Evolutionary conservation across 2,113 vertebrate genomes (phyloP).

Genomic region (Sardina pilchardus): DNA sequence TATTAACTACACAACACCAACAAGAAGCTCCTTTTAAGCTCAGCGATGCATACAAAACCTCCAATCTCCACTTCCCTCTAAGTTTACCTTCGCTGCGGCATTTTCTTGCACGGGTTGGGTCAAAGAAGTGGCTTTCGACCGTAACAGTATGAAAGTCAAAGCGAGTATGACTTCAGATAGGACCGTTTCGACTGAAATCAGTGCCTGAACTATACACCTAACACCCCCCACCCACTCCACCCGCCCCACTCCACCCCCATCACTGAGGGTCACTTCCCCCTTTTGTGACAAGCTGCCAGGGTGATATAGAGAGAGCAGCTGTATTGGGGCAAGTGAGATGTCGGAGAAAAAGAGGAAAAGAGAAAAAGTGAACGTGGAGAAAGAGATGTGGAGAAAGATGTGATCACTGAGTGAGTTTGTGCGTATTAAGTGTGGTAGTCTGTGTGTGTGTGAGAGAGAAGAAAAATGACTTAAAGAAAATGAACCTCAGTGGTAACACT

Average conservation of each 20-base stretch:
- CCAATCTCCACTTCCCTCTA: not conserved
- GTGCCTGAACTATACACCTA: not conserved
- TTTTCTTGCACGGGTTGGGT: not conserved
- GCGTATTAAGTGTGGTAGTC: not conserved
- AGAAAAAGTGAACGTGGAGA: too few relatives aligned
- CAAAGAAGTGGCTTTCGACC: not conserved
- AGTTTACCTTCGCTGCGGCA: not conserved
- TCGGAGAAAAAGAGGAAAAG: constrained; percentile 17
- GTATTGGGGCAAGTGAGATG: constrained; percentile 26
- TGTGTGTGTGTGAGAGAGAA: constrained; percentile 12
- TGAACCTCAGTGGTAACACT: constrained; percentile 26
- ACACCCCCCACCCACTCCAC: not conserved
- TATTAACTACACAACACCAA: not conserved
- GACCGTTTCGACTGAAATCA: too few relatives aligned
- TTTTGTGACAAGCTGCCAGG: constrained; percentile 39
- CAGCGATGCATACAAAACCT: not conserved
- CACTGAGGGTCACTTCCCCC: constrained; percentile 8
- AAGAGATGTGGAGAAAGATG: constrained; percentile 32
- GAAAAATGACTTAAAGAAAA: constrained; percentile 29
- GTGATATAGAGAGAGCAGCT: constrained; percentile 69
- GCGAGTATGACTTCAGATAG: not conserved
- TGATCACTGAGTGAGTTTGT: not conserved
- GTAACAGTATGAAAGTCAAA: not conserved
- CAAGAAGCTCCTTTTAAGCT: not conserved
- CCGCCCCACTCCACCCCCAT: not conserved